A percentile compares a stretch with the other conserved stretches of the same genome.
phyloP scores from a whole-genome alignment of 2,888 invertebrate species.

The Actias luna region DNA sequence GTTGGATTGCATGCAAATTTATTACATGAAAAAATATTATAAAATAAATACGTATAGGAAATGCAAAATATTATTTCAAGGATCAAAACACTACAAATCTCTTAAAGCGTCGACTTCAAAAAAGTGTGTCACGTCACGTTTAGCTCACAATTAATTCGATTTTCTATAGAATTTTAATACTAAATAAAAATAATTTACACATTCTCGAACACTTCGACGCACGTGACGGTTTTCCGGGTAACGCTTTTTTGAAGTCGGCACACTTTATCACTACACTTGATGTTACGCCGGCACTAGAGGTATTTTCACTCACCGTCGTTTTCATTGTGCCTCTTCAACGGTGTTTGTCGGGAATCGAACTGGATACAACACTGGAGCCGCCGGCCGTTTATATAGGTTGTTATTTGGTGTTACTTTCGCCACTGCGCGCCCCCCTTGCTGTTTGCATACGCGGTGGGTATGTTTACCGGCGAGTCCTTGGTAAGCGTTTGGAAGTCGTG shows the following conservation, averaged over 20 bases:
- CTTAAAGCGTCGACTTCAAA: slow-evolving; percentile 68
- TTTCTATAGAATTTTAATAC: neutral
- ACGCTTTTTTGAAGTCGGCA: slow-evolving; percentile 73
- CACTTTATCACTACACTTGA: slow-evolving; percentile 56
- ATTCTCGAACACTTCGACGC: slow-evolving; percentile 37
- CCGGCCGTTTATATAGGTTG: slow-evolving; percentile 78
- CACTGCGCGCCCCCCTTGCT: slow-evolving; percentile 67
- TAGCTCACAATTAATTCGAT: slow-evolving; percentile 25
- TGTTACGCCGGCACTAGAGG: slow-evolving; percentile 38
- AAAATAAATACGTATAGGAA: neutral
- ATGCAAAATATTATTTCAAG: neutral
- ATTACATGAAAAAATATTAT: too few relatives aligned
- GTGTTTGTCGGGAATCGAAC: slow-evolving; percentile 77
- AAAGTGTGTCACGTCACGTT: slow-evolving; percentile 63
- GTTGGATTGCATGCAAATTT: too few relatives aligned
- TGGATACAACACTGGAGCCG: slow-evolving; percentile 67
- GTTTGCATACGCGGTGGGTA: slow-evolving; percentile 53
- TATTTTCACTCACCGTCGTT: slow-evolving; percentile 75
- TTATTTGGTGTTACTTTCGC: slow-evolving; percentile 79
- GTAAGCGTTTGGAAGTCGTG: slow-evolving; percentile 56
- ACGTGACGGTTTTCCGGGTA: slow-evolving; percentile 30
- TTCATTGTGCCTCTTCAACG: slow-evolving; percentile 77
- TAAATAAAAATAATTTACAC: slow-evolving; percentile 17
- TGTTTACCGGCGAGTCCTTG: slow-evolving; percentile 62
- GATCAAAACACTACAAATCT: neutral